phyloP scores from a whole-genome alignment of 1,140 invertebrate genomes.

The Trypoxylus dichotomus region DNA sequence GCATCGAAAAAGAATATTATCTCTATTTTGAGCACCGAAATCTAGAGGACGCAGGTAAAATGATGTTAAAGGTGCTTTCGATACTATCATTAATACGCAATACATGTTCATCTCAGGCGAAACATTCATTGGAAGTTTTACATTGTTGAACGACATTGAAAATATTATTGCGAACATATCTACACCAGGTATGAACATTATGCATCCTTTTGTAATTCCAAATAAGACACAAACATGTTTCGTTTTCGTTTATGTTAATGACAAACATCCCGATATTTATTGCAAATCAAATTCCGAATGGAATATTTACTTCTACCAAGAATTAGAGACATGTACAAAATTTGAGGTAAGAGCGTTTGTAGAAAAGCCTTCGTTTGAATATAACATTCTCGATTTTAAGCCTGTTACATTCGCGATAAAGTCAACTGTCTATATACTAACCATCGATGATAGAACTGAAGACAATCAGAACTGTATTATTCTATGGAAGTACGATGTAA shows the following conservation, averaged over 20 bases:
- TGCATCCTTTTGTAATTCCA: background rate
- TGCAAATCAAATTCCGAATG: background rate
- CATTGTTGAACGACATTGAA: background rate
- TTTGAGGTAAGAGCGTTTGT: conserved; percentile 16
- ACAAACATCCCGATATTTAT: background rate
- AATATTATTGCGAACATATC: background rate
- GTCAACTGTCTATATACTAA: conserved; percentile 33
- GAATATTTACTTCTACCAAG: background rate
- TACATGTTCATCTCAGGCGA: background rate
- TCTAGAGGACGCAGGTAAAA: background rate
- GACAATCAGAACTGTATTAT: conserved; percentile 31
- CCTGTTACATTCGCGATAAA: conserved; percentile 33
- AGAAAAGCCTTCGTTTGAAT: too few species aligned
- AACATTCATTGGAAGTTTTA: background rate
- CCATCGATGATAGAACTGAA: conserved; percentile 33
- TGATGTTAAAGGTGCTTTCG: background rate
- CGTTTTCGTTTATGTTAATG: background rate
- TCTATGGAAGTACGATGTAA: conserved; percentile 40
- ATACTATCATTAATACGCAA: background rate
- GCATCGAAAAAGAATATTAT: background rate
- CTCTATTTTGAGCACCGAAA: background rate
- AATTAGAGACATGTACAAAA: conserved; percentile 6
- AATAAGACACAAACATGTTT: background rate
- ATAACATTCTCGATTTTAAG: conserved; percentile 27
- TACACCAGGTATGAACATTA: background rate